Base-by-base conservation (phyloP, 2,888 invertebrate genomes). In the Lathronympha strigana region DNA sequence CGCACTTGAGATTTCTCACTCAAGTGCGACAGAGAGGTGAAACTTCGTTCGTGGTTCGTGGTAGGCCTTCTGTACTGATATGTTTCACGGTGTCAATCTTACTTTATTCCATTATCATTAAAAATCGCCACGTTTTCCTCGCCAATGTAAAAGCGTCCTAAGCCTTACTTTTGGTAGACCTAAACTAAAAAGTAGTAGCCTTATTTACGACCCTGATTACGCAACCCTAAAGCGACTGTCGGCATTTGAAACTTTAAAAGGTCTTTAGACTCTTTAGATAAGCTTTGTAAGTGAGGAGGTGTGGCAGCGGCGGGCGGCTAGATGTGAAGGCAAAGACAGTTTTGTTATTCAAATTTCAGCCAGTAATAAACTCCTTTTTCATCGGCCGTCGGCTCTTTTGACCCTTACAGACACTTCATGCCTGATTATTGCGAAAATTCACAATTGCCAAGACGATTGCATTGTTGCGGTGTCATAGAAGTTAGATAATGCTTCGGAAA, bases 271-370 rank as follows among this genome's bases (percentile, higher is more conserved):
- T 36, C 15, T 58, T 58, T 47, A 60, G 47, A 66, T 45, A 60
- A 53, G 53, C 61, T 40, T 61, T 66, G 66, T 61, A 31, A 36
- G 51, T 61, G 17, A 43, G 67, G 67, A 70, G 70, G 76, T 71
- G 76, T 77, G 74, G 72, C 74, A 66, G 15, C 68, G 72, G 63
- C 75, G 76, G 73, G 69, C 72, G 53, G 53, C 53, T 36, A 72
- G 69, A 70, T 75, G 72, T 68, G 17, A 69, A 66, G 71, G 70
- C 70, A 66, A 73, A 66, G 69, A 67, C 73, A 73, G 71, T 74
- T 75, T 78, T 80, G 78, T 80, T 79, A 81, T 81, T 83, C 76
- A 80, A 79, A 80, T 78, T 67, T 71, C 28, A 28, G 40, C 21
- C 62, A 62, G 69, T 71, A 73, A 74, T 73, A 75, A 63, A 67